Conservation (phyloP, 2,888 invertebrate genomes). For the Bombylius discolor region DNA sequence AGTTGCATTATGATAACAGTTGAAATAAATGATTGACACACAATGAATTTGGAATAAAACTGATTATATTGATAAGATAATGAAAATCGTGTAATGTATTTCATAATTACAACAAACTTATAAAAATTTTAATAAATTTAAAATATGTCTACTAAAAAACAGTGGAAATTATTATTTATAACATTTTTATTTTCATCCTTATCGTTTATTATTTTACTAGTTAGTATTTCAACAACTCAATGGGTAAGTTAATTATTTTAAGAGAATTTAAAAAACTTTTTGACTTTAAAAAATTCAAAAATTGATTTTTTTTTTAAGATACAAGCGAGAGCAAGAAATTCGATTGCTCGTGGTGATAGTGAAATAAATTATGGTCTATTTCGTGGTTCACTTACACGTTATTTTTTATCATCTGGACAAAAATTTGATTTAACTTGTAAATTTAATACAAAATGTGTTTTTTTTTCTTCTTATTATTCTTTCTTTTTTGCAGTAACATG, state of each 20-base stretch:
- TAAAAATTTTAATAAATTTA: too few relatives aligned
- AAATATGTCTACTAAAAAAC: conserved; percentile 9
- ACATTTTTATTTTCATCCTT: conserved; percentile 16
- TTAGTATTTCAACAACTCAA: conserved; percentile 18
- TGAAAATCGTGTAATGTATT: too few relatives aligned
- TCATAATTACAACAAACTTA: too few relatives aligned
- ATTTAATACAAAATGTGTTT: background rate
- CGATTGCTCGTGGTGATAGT: conserved; percentile 13
- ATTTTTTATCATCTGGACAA: conserved; percentile 15
- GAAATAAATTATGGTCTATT: conserved; percentile 21
- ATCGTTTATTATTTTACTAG: conserved; percentile 16
- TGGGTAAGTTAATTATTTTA: conserved; percentile 20
- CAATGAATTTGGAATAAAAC: too few relatives aligned
- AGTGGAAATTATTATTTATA: conserved; percentile 16
- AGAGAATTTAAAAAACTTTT: too few relatives aligned
- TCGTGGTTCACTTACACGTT: conserved; percentile 15
- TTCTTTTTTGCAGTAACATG: conserved; percentile 31
- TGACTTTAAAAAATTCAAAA: too few relatives aligned
- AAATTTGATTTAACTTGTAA: conserved; percentile 27
- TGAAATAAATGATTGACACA: too few relatives aligned
- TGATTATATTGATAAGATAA: too few relatives aligned
- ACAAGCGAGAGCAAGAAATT: conserved; percentile 14
- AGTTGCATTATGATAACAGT: too few relatives aligned
- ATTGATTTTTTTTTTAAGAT: conserved; percentile 16
- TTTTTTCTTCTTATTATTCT: background rate